A percentile compares a stretch with the other conserved stretches of the same genome.
These are phyloP conservation scores for Nasonia giraulti DNA, from an alignment of 1,140 invertebrate species.

Conservation along the genomic window DNA sequence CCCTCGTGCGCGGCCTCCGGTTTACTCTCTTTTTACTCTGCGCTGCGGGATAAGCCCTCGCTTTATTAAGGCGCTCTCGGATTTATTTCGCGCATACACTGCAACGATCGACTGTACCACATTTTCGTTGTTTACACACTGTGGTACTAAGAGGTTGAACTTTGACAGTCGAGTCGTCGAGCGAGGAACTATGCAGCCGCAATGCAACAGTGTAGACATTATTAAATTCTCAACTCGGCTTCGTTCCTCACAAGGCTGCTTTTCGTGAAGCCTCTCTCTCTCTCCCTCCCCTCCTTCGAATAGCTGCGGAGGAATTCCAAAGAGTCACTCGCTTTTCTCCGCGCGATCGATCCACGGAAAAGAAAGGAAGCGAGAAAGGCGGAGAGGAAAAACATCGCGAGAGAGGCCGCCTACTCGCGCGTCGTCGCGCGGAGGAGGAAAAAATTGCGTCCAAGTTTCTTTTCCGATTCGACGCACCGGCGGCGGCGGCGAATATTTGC, in stretches of 20 bases:
- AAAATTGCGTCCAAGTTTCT: slow-evolving; percentile 37
- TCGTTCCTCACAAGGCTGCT: no score
- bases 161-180: no score
- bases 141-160: no score
- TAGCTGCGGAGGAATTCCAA: slow-evolving; percentile 7
- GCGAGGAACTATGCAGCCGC: no score
- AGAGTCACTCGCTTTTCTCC: not conserved
- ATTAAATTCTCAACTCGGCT: no score
- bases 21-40: not conserved
- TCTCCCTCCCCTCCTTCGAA: not conserved
- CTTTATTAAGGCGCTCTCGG: no score
- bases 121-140: no score
- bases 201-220: no score
- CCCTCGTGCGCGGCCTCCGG: not conserved
- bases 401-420: not conserved
- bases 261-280: not conserved
- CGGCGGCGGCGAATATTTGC: not conserved
- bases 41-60: no score
- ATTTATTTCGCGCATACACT: not conserved
- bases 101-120: not conserved
- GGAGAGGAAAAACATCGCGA: not conserved
- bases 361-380: not conserved
- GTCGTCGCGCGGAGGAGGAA: not conserved
- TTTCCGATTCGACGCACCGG: slow-evolving; percentile 8
- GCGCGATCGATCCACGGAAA: slow-evolving; percentile 29